Base-by-base conservation (phyloP, 2,797 vertebrate genomes). In the Rhinella marina region DNA sequence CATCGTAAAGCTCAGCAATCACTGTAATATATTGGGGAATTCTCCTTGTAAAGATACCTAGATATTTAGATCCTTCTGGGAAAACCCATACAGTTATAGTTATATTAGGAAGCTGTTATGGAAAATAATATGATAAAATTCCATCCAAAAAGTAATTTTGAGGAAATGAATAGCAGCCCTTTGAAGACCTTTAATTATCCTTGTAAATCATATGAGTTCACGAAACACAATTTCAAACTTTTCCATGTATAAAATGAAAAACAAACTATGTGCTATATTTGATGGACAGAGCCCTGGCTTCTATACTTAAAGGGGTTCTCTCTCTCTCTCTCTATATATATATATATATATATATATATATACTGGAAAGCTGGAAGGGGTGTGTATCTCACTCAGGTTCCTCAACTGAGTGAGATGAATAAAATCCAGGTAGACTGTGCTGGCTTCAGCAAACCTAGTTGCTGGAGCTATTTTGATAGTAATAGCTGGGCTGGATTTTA, bases 111-210 rank as follows among this genome's bases (percentile, higher is more conserved):
- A 68, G 21, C 48, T 50, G 19, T 52, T 12, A 52, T 21, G 70
- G 21, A 68, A 68, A 52, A 56, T 68, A 8, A 70, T 54, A 14
- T 54, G 62, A 70, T 64, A 50, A 56, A 54, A 68, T 70, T 82
- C 59, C n/a, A 66, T 52, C 62, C 62, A 50, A 82, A 82, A 82
- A 56, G 81, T 70, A 82, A 82, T 82, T 82, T 64, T 52, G 17
- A 50, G 64, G 81, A 82, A 82, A 64, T 82, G 81, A 54, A 52
- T 76, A 76, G 25, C 41, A 68, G 54, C 61, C 11, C 48, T 66
- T 41, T 19, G 8, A 54, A 23, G 81, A 70, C 81, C 64, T 82
- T 52, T 70, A 82, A 82, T 82, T 70, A 70, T 82, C 32, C 2
- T 23, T 66, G 41, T 66, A 25, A 64, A 82, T 82, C 73, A 52